These are phyloP conservation scores for Bungarus multicinctus DNA, from an alignment of 2,113 vertebrate species.

Conservation along the genomic window DNA sequence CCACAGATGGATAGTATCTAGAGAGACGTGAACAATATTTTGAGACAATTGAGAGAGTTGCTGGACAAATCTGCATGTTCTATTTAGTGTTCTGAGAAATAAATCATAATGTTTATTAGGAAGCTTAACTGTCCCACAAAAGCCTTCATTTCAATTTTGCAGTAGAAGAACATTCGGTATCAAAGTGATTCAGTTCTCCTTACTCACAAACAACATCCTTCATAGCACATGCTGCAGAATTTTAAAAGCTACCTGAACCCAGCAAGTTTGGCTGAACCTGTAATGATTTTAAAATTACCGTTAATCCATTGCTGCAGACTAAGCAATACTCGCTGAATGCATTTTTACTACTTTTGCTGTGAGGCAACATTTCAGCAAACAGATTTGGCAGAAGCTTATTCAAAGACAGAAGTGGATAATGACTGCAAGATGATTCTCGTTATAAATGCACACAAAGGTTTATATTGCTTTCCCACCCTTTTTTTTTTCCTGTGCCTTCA, in stretches of 20 bases:
- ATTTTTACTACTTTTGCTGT: background rate
- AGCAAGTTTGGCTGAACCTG: background rate
- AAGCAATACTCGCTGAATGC: background rate
- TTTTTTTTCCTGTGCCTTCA: background rate
- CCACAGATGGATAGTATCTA: background rate
- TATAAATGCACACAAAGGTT: background rate
- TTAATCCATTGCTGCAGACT: background rate
- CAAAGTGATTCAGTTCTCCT: background rate
- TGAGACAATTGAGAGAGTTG: background rate
- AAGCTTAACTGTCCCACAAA: background rate
- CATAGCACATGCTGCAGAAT: background rate
- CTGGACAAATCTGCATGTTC: background rate
- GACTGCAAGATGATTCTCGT: background rate
- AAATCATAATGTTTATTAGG: background rate
- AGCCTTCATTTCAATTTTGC: background rate
- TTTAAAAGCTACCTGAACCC: background rate
- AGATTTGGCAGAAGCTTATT: background rate
- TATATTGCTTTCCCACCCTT: background rate
- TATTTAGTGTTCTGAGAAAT: background rate
- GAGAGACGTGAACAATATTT: background rate
- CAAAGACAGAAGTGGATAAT: background rate
- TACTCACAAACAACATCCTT: background rate
- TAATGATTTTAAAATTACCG: background rate
- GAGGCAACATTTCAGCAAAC: background rate
- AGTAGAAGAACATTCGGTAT: background rate